Evolutionary conservation across 2,797 vertebrate species (phyloP), one percentile per base, ranked within the genome.

Genomic region (Alectoris magna): DNA sequence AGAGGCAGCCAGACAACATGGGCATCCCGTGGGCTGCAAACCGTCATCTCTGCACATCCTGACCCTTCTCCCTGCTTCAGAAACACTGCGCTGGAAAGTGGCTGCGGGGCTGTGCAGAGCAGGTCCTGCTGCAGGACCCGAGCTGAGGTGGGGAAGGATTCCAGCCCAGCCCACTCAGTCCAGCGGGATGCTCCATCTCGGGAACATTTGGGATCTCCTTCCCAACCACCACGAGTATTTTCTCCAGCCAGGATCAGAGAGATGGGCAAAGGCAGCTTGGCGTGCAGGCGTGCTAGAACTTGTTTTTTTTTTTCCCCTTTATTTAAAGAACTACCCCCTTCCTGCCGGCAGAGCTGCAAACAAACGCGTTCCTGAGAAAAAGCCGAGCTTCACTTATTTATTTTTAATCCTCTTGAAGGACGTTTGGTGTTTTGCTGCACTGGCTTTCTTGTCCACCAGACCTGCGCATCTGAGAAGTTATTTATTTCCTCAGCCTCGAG

Each of bases 401-500:
- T 96, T 96, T 92, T 72, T 69, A 80, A 41, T n/a, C 15, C 76
- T 88, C 80, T 90, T 68, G 43, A 88, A 84, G 90, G 90, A 93
- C 91, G 43, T 88, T 96, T 23, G 19, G 55, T 84, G 74, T 95
- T 76, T 84, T 39, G n/a, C 88, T 76, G 39, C 64, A 60, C 73
- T 86, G 90, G 68, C 79, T 86, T 81, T 63, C n/a, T 53, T 70
- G 64, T 62, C 78, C 71, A 68, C 88, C 87, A 41, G 2, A 63
- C 69, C 90, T 68, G 79, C 55, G 23, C 77, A 22, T 76, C 13
- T 73, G 91, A 97, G 94, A 89, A 82, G 94, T 95, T 96, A 94
- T 97, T 97, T 97, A 97, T 97, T 97, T 96, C 93, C 94, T 87
- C 95, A 94, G 88, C 83, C 90, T 84, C 41, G 62, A 82, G 82